Evolutionary conservation across 2,888 invertebrate genomes (phyloP).

Genomic region (Strigamia maritima): DNA sequence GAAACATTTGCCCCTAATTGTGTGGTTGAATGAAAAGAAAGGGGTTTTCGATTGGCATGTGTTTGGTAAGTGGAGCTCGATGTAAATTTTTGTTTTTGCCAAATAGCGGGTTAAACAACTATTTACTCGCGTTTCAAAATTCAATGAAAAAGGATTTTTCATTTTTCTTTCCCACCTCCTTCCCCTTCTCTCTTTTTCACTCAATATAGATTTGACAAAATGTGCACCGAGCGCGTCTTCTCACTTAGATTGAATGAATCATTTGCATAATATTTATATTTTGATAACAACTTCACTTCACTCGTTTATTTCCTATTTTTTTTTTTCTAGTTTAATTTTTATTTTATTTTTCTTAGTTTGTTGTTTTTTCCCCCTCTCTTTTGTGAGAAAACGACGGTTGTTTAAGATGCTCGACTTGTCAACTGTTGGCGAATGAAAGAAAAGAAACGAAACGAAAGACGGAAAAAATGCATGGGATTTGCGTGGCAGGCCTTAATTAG

Average conservation of each 20-base stretch:
- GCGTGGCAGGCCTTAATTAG: conserved; percentile 19
- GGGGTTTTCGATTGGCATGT: background rate
- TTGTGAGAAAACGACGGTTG: background rate
- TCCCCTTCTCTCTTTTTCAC: background rate
- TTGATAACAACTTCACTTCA: conserved; percentile 7
- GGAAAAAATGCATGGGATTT: background rate
- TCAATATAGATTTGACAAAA: background rate
- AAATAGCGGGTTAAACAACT: background rate
- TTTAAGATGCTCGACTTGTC: conserved; percentile 27
- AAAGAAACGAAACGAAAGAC: background rate
- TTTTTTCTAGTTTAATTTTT: background rate
- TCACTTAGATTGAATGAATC: background rate
- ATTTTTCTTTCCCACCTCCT: background rate
- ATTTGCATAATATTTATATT: conserved; percentile 29
- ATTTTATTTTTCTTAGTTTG: background rate
- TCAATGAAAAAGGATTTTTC: background rate
- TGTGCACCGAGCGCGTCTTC: background rate
- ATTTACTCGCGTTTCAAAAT: conserved; percentile 18
- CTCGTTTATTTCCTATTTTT: conserved; percentile 2
- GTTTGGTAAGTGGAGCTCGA: background rate
- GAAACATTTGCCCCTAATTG: conserved; percentile 3
- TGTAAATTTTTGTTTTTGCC: background rate
- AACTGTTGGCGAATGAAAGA: conserved; percentile 7
- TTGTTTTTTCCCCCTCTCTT: background rate
- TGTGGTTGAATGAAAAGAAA: conserved; percentile 2